Evolutionary conservation across 2,797 vertebrate species (phyloP), one percentile per base, ranked within the genome.

Genomic region (Trachurus trachurus): DNA sequence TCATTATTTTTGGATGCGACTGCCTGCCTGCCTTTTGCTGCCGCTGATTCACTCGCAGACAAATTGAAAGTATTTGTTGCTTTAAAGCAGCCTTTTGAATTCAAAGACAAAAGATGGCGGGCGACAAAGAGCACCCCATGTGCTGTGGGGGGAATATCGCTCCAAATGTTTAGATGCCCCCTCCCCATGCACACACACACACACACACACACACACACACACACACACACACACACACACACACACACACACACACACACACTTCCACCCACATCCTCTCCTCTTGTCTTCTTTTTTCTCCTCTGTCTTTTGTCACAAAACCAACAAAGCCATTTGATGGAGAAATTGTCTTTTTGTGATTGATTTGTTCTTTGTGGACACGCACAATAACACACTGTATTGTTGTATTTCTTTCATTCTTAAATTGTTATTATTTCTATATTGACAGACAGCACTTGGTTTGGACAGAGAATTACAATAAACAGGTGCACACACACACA

Each of bases 51-150:
- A 15, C 47, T 59, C 52, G 1, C 62, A 58, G 67, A 74, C 56
- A 66, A 71, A 82, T 84, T 81, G 74, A 83, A 80, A 81, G 6
- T 56, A 66, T 85, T 82, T 73, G 71, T 73, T 61, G 59, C 64
- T 68, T 64, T 64, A 87, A 85, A 81, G 66, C 68, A 66, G 74
- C 61, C 59, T 70, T 86, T 86, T 83, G 50, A 86, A 82, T 83
- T 68, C 56, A 82, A 79, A 87, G 67, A 86, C 83, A 88, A 87
- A 86, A 86, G 85, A 80, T 64, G 52, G 72, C 5, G 12, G 16
- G 58, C 9, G n/a, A 81, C 84, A 89, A 80, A 83, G 76, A 85
- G 58, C 57, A 37, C 63, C 57, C 50, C 1, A 37, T 2, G 7
- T 74, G 66, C 73, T 74, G 72, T 69, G 61, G 29, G 82, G 82